phyloP scores from a whole-genome alignment of 2,888 invertebrate species.

The Cheilosia scutellata region DNA sequence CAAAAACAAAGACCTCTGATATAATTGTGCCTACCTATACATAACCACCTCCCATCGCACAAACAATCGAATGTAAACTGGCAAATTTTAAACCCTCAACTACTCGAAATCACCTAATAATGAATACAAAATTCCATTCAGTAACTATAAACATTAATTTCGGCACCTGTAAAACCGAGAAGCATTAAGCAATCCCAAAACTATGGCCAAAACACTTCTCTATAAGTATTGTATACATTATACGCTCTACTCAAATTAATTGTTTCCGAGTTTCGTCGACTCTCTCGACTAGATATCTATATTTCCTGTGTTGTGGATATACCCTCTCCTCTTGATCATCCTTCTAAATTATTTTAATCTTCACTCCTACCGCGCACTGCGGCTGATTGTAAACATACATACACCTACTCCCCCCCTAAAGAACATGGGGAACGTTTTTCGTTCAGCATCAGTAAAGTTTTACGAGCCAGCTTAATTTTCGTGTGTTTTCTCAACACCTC shows the following conservation, averaged over 20 bases:
- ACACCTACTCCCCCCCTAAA: no score
- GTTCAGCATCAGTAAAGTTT: conserved; percentile 43
- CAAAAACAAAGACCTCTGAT: no score
- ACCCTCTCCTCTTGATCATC: not conserved
- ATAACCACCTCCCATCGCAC: no score
- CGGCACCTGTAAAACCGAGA: conserved; percentile 46
- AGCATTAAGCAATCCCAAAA: conserved; percentile 48
- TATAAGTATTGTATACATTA: conserved; percentile 24
- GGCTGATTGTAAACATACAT: no score
- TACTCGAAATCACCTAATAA: conserved; percentile 32
- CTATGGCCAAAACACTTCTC: conserved; percentile 32
- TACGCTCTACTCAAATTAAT: conserved; percentile 35
- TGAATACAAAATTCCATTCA: conserved; percentile 36
- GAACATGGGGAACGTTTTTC: conserved; percentile 9
- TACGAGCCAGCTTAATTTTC: conserved; percentile 33
- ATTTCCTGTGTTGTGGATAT: not conserved
- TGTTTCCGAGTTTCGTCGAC: conserved; percentile 38
- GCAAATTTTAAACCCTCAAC: not conserved
- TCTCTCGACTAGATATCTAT: conserved; percentile 23
- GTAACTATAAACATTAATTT: conserved; percentile 53
- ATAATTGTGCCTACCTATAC: no score
- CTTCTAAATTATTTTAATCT: conserved; percentile 35
- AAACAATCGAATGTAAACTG: not conserved
- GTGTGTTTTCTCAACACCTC: conserved; percentile 24
- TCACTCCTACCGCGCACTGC: not conserved